phyloP scores from a whole-genome alignment of 2,797 vertebrate genomes.

The Clarias platycephalus region DNA sequence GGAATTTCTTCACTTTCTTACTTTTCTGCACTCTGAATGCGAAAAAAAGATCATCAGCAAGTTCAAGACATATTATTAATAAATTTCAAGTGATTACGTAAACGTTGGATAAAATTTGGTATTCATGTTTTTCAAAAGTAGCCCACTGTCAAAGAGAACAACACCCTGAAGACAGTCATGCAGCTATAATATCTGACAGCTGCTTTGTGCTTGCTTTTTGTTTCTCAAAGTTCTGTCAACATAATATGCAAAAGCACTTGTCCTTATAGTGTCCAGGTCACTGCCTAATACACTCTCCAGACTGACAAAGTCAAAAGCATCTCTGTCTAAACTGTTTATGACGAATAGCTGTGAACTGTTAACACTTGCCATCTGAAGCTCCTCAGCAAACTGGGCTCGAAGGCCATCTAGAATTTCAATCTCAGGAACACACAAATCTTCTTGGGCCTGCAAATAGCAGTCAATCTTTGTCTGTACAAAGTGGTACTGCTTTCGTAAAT shows the following conservation, averaged over 20 bases:
- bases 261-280: slow-evolving; percentile 44
- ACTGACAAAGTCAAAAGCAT: slow-evolving; percentile 45
- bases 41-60: neutral
- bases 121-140: neutral
- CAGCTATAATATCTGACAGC: slow-evolving; percentile 29
- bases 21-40: neutral
- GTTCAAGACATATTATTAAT: neutral
- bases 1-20: neutral
- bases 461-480: slow-evolving; percentile 53
- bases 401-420: slow-evolving; percentile 47
- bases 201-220: slow-evolving; percentile 1
- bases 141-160: neutral
- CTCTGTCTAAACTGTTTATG: slow-evolving; percentile 45
- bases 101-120: neutral
- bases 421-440: slow-evolving; percentile 30
- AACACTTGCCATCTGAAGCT: slow-evolving; percentile 22
- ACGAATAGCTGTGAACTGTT: slow-evolving; percentile 46
- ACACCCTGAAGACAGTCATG: neutral
- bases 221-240: slow-evolving; percentile 28
- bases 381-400: slow-evolving; percentile 37
- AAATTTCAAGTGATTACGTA: neutral
- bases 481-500: slow-evolving; percentile 37
- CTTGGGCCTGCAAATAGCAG: slow-evolving; percentile 23
- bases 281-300: slow-evolving; percentile 43
- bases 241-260: slow-evolving; percentile 50